A percentile compares a stretch with the other conserved stretches of the same genome.
phyloP scores from a whole-genome alignment of 2,888 invertebrate species.

The Spisula subtruncata region DNA sequence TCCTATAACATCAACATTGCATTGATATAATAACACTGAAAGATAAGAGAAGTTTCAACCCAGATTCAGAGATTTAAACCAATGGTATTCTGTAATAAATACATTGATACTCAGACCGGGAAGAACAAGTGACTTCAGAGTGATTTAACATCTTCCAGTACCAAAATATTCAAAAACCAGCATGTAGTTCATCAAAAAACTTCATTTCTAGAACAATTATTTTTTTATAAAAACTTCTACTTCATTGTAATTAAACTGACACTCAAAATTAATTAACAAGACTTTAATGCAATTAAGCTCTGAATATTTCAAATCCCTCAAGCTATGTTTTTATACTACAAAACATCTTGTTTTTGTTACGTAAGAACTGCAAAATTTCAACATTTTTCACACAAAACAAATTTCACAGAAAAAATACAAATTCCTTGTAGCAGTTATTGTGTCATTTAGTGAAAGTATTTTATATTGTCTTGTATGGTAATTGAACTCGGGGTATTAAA shows the following conservation, averaged over 20 bases:
- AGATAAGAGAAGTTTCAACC: no score
- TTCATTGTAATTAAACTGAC: not conserved
- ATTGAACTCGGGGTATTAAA: slow-evolving; percentile 21
- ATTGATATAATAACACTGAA: no score
- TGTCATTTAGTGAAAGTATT: not conserved
- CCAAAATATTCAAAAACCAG: no score
- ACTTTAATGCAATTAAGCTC: not conserved
- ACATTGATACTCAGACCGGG: no score
- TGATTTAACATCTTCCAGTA: no score
- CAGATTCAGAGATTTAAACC: no score
- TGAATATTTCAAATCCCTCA: not conserved
- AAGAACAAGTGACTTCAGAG: no score
- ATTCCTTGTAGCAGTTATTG: not conserved
- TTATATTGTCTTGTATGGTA: slow-evolving; percentile 5
- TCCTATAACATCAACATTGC: no score
- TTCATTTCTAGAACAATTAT: no score
- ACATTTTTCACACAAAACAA: slow-evolving; percentile 3
- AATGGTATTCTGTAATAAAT: no score
- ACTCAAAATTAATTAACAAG: not conserved
- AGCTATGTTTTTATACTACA: not conserved
- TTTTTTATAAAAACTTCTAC: not conserved
- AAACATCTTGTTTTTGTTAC: not conserved
- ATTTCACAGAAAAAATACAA: not conserved
- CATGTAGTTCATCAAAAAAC: no score
- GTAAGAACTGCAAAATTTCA: not conserved